These are phyloP conservation scores for Dyspetes luteomarginatus DNA, from an alignment of 2,888 invertebrate species.

Conservation along the genomic window DNA sequence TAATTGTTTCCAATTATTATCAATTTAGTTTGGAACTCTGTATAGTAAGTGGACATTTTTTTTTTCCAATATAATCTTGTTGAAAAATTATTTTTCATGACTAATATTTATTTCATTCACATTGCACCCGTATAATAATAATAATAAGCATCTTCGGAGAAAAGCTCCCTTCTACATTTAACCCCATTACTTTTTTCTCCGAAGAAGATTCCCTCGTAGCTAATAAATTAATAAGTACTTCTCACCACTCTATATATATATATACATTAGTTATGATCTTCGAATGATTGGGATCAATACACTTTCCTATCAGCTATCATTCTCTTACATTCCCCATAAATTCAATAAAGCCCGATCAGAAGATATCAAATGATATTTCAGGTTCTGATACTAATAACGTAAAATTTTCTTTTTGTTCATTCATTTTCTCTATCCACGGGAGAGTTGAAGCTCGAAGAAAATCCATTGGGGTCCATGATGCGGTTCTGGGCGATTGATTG, in stretches of 20 bases:
- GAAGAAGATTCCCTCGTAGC: not conserved
- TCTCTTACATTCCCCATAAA: not conserved
- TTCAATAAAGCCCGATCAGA: constrained; percentile 13
- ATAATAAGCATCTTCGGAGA: not conserved
- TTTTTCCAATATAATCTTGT: not conserved
- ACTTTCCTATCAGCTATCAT: not conserved
- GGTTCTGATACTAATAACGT: constrained; percentile 47
- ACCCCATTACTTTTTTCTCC: not conserved
- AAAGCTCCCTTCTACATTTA: not conserved
- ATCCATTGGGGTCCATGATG: constrained; percentile 9
- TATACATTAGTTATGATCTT: not conserved
- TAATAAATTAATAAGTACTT: not conserved
- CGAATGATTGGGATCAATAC: not conserved
- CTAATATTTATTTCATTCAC: not conserved
- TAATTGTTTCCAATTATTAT: too few relatives aligned
- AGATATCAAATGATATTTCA: constrained; percentile 33
- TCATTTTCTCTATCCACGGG: not conserved
- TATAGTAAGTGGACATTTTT: too few relatives aligned
- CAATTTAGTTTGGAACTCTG: too few relatives aligned
- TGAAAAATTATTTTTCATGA: not conserved
- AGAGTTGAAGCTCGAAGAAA: constrained; percentile 24
- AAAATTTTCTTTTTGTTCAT: constrained; percentile 10
- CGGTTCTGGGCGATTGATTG: constrained; percentile 58
- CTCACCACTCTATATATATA: not conserved
- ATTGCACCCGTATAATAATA: not conserved